Evolutionary conservation across 1,140 invertebrate species (phyloP), one percentile per base, ranked within the genome.

Genomic region (Dolichoris vasculosae): DNA sequence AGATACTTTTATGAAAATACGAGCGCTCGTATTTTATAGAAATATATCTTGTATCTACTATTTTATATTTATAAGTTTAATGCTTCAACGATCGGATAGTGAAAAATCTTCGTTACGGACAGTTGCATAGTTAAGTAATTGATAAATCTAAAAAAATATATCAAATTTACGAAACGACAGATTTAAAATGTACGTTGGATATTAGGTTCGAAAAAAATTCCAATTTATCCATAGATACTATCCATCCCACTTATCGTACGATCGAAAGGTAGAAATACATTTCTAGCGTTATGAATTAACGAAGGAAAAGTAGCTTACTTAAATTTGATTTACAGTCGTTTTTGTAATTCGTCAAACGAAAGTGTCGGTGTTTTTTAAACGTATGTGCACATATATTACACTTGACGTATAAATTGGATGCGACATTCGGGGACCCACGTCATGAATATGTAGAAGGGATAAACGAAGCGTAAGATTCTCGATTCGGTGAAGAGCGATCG

Each of bases 401-500:
- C 23, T 73, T 43, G 38, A 6, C 3, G 38, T 73, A 43, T 73
- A 43, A 73, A 73, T 43, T 9, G 38, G 69, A 9, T n/a, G 69
- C 20, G 38, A 43, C 20, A n/a, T n/a, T n/a, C n/a, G 26, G 4
- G 35, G 69, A 73, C 26, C 69, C 38, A 73, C 38, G 43, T 73
- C 38, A 73, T 73, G 43, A 73, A 73, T 73, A 73, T 73, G 17
- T 38, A 73, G 38, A 23, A 73, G 38, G 67, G 38, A 40, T 1
- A 73, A 40, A n/a, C 30, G 32, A 32, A 71, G 67, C 67, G 67
- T 40, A 73, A 73, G 38, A 73, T 73, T 73, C 40, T 71, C 76
- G 38, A 48, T 32, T 55, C 26, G 35, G 3, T 8, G 23, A 80
- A 80, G 26, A 23, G 26, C 35, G 15, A n/a, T 40, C 32, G 59